Percentiles rank a stretch among this genome's conserved stretches.
These are phyloP conservation scores for Spheniscus humboldti DNA, from an alignment of 2,797 vertebrate species.

Conservation along the genomic window DNA sequence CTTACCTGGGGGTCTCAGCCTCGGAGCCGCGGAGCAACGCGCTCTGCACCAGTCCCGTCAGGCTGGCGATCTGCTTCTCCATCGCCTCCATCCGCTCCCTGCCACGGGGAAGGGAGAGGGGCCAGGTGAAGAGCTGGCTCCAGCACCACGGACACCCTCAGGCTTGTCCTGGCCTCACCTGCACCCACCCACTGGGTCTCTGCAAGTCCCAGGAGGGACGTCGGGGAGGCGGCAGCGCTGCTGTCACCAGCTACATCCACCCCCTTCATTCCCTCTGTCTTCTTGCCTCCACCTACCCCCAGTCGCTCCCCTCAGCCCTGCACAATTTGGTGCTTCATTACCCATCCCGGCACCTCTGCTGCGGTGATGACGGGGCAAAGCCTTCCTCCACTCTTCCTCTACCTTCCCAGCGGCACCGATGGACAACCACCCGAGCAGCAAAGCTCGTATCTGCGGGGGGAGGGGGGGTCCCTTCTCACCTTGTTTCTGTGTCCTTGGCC, in stretches of 20 bases:
- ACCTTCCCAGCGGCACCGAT: accelerated
- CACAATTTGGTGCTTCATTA: accelerated
- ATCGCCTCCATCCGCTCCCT: constrained; percentile 98
- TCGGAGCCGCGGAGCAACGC: constrained; percentile 92
- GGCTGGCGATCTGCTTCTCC: constrained; percentile 99
- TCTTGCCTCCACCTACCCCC: neutral
- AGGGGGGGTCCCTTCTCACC: constrained; percentile 69
- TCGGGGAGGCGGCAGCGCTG: neutral
- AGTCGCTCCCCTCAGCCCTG: neutral
- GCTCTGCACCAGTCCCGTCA: constrained; percentile 95
- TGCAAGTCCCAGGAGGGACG: neutral
- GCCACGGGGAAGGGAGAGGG: neutral
- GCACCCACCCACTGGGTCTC: accelerated
- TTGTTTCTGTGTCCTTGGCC: constrained; percentile 87
- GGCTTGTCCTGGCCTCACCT: accelerated
- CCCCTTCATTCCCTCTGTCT: neutral
- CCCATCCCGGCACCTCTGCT: neutral
- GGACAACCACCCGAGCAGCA: accelerated
- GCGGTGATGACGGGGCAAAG: accelerated
- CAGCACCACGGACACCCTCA: accelerated
- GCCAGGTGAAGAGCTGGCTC: accelerated
- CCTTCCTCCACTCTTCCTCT: neutral
- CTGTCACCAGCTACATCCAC: neutral
- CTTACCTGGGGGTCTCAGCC: constrained; percentile 83
- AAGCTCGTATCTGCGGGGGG: accelerated